These are phyloP conservation scores for Odontocolon sp. DNA, from an alignment of 2,888 invertebrate genomes.

Conservation along the genomic window DNA sequence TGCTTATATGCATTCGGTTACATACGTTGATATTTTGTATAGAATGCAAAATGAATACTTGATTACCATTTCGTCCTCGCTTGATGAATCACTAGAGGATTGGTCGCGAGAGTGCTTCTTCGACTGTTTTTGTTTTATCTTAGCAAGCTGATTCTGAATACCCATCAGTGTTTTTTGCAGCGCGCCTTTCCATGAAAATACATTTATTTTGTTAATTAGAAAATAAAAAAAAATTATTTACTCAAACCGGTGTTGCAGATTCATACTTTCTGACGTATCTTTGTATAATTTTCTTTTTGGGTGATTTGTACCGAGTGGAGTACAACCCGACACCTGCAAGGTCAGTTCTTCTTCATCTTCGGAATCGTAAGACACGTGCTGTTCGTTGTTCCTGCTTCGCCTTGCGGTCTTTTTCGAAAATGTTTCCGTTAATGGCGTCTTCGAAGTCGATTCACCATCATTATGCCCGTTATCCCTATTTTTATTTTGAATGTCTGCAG, in stretches of 20 bases:
- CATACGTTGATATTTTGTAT: too few relatives aligned
- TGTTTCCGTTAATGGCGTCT: not conserved
- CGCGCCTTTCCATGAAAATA: not conserved
- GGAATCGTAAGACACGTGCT: not conserved
- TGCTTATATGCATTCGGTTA: too few relatives aligned
- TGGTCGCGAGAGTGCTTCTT: constrained; percentile 5
- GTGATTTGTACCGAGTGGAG: not conserved
- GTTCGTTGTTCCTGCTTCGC: not conserved
- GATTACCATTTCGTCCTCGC: constrained; percentile 16
- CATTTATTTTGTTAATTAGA: not conserved
- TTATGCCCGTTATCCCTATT: too few relatives aligned
- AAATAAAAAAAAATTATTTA: not conserved
- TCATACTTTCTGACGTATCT: not conserved
- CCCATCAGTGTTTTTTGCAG: not conserved
- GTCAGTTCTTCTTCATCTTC: not conserved
- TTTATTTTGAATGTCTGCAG: too few relatives aligned
- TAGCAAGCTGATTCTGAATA: not conserved
- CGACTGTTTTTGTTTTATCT: not conserved
- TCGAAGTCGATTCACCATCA: too few relatives aligned
- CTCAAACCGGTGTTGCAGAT: not conserved
- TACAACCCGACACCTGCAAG: not conserved
- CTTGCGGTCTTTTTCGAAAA: not conserved
- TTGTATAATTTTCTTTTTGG: not conserved
- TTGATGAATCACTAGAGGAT: constrained; percentile 1
- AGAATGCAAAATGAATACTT: too few relatives aligned